Evolutionary conservation across 2,113 vertebrate genomes (phyloP), one percentile per base, ranked within the genome.

Genomic region (Cygnus buccinator): DNA sequence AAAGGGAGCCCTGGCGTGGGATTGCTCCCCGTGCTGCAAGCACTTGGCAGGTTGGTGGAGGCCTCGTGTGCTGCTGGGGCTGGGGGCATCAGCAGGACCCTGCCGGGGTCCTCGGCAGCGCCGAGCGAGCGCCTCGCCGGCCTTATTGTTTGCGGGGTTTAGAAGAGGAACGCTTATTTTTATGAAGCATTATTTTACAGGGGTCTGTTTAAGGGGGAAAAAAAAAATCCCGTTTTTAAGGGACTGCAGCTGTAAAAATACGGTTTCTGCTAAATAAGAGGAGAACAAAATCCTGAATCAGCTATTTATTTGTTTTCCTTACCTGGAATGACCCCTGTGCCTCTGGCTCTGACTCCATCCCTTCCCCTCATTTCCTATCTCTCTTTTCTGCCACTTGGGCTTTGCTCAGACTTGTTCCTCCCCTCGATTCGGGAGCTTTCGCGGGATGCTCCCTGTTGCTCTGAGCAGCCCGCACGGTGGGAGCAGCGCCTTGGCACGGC

Each of bases 231-330:
- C 91, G n/a, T 86, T 85, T 87, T 85, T 98, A 98, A 98, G 93
- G 96, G 95, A 93, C 97, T 97, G 95, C 98, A 98, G 98, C 98
- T 98, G 98, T 98, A 94, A 98, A 98, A 98, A 98, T 97, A 98
- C 82, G 8, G 65, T 72, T 96, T 95, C 96, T 95, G 89, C 93
- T 96, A 91, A 73, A 94, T 95, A 96, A 95, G 95, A 82, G 88
- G 79, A 88, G 94, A 87, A 41, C 89, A 95, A 95, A 93, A 86
- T 81, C 84, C 96, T 97, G 98, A 98, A 95, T 98, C 97, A 97
- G 97, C 97, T 95, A 86, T 96, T 98, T 97, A 93, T 68, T 91
- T 80, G 44, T 88, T 97, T 87, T 87, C 81, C 96, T 97, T 97
- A 97, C 96, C 97, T 96, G 90, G 89, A 16, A 29, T 93, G 94